These are phyloP conservation scores for Darevskia nairensis DNA, from an alignment of 2,797 vertebrate genomes.

Conservation along the genomic window DNA sequence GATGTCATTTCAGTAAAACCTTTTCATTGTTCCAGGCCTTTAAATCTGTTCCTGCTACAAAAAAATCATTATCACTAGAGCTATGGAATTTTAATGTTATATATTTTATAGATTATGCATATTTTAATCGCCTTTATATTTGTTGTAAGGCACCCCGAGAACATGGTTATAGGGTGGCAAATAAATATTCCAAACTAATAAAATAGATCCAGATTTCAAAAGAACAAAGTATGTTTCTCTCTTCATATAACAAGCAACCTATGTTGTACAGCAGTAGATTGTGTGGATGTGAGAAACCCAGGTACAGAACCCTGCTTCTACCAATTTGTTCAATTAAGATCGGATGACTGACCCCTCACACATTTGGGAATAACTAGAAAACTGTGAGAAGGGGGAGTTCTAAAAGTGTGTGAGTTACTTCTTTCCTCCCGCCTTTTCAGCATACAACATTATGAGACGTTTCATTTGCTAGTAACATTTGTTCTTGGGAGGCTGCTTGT, in stretches of 20 bases:
- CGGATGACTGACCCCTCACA: not conserved
- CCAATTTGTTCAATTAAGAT: not conserved
- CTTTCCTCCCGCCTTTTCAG: not conserved
- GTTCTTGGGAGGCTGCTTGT: not conserved
- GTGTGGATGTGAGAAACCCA: not conserved
- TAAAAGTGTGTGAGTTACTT: not conserved
- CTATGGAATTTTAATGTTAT: not conserved
- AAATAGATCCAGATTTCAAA: not conserved
- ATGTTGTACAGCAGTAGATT: not conserved
- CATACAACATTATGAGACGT: not conserved
- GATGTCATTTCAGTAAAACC: not conserved
- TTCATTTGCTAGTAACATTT: not conserved
- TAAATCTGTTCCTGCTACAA: not conserved
- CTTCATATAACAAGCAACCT: not conserved
- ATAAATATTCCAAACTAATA: conserved; percentile 1
- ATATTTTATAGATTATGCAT: not conserved
- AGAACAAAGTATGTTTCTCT: not conserved
- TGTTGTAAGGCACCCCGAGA: not conserved
- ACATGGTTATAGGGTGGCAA: not conserved
- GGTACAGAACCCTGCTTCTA: not conserved
- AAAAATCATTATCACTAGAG: not conserved
- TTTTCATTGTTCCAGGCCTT: not conserved
- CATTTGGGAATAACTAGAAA: not conserved
- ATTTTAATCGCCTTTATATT: not conserved
- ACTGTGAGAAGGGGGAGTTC: not conserved